These are phyloP conservation scores for Cloeon dipterum DNA, from an alignment of 2,888 invertebrate genomes.

Conservation along the genomic window DNA sequence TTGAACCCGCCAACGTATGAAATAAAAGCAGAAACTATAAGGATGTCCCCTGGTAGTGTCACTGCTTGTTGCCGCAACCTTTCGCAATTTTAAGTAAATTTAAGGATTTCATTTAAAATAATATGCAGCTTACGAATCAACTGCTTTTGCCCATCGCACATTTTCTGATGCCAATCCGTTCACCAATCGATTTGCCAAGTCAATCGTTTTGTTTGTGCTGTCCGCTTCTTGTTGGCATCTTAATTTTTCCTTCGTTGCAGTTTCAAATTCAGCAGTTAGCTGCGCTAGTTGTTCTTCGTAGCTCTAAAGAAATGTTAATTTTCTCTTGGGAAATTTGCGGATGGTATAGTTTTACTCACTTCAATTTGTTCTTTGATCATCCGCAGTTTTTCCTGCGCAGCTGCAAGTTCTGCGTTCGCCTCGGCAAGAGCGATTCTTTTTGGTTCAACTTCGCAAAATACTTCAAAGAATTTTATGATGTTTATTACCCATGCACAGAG, in stretches of 20 bases:
- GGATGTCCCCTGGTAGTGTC: slow-evolving; percentile 71
- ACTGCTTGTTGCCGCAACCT: slow-evolving; percentile 44
- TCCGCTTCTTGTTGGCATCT: slow-evolving; percentile 86
- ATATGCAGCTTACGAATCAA: slow-evolving; percentile 25
- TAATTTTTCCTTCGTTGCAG: slow-evolving; percentile 64
- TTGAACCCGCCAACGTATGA: slow-evolving; percentile 91
- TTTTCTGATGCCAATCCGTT: slow-evolving; percentile 87
- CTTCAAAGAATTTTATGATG: slow-evolving; percentile 69
- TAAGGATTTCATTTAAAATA: too few species aligned
- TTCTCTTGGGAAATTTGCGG: neutral
- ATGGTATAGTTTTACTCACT: slow-evolving; percentile 8
- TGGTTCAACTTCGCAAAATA: slow-evolving; percentile 80
- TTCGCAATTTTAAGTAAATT: too few species aligned
- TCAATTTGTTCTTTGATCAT: slow-evolving; percentile 37
- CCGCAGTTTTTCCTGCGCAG: slow-evolving; percentile 57
- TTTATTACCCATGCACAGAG: slow-evolving; percentile 89
- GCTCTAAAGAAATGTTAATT: slow-evolving; percentile 20
- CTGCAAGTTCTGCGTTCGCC: slow-evolving; percentile 62
- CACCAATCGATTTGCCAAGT: slow-evolving; percentile 75
- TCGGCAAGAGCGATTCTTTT: slow-evolving; percentile 64
- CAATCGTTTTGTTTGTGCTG: slow-evolving; percentile 67
- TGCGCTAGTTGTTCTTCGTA: slow-evolving; percentile 54
- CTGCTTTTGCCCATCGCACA: slow-evolving; percentile 51
- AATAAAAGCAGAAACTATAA: slow-evolving; percentile 76
- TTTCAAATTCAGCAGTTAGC: slow-evolving; percentile 62